Conservation (phyloP, 2,888 invertebrate species). For the Nudaria mundana region DNA sequence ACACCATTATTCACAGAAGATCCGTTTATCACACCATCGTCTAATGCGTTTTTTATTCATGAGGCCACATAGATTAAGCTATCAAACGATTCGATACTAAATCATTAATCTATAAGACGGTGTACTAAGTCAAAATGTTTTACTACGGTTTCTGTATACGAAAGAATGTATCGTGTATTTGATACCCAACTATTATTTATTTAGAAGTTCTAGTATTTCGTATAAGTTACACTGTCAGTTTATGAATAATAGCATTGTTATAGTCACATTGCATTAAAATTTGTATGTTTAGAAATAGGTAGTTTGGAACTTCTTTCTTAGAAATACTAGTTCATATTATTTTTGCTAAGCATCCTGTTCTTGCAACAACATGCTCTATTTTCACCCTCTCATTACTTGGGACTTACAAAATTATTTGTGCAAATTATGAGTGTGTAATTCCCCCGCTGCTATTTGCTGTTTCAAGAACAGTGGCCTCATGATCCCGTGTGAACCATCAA, state of each 20-base stretch:
- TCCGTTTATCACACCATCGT: conserved; percentile 44
- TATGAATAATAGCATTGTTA: neutral
- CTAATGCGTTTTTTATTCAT: conserved; percentile 66
- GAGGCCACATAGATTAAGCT: conserved; percentile 58
- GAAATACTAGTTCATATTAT: too few species aligned
- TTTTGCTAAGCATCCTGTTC: too few species aligned
- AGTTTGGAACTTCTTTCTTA: too few species aligned
- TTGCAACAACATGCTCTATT: too few species aligned
- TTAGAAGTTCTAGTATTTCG: neutral
- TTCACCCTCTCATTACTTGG: too few species aligned
- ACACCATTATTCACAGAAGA: conserved; percentile 35
- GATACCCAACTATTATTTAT: conserved; percentile 1
- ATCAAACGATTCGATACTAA: conserved; percentile 39
- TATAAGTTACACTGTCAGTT: neutral
- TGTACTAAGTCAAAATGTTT: conserved; percentile 13
- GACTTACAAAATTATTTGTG: too few species aligned
- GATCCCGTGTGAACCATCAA: neutral
- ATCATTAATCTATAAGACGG: conserved; percentile 29
- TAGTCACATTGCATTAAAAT: neutral
- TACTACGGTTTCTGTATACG: conserved; percentile 4
- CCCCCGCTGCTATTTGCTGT: neutral
- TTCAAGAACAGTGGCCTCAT: neutral
- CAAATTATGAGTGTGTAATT: too few species aligned
- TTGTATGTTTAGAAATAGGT: too few species aligned
- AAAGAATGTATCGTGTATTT: conserved; percentile 1